Percentiles rank a stretch among this genome's conserved stretches.
Evolutionary conservation across 2,113 vertebrate species (phyloP).

Genomic region (Emydura subglobosa): DNA sequence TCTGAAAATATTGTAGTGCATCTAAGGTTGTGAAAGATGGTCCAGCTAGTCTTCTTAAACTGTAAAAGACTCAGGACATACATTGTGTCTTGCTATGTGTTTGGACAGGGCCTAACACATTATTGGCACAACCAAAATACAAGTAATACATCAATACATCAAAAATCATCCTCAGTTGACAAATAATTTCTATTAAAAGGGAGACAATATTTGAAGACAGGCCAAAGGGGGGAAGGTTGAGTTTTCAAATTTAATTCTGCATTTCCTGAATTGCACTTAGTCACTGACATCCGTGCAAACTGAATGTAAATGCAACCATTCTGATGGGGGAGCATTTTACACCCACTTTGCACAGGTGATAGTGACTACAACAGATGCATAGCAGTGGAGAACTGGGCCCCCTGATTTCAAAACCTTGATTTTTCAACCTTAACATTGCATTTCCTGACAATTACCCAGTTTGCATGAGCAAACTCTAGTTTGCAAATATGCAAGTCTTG

Average conservation of each 20-base stretch:
- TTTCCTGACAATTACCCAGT: background rate
- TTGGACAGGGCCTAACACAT: rapidly evolving
- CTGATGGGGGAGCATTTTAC: no score
- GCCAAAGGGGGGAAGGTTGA: background rate
- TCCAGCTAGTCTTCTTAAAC: background rate
- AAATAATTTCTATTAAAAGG: no score
- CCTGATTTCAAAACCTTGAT: background rate
- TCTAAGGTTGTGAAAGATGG: background rate
- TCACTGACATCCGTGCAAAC: background rate
- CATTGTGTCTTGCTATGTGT: no score
- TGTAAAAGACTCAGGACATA: no score
- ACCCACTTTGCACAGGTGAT: background rate
- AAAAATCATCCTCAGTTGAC: no score
- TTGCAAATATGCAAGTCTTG: background rate
- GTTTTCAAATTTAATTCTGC: constrained; percentile 3
- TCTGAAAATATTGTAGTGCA: rapidly evolving
- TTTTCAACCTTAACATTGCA: background rate
- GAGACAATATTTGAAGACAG: no score
- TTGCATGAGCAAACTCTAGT: background rate
- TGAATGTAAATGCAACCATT: background rate
- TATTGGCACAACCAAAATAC: background rate
- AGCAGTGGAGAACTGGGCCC: background rate
- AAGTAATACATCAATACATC: no score
- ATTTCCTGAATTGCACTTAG: background rate
- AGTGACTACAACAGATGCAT: background rate